Evolutionary conservation across 2,113 vertebrate genomes (phyloP).

Genomic region (Entomyzon cyanotis): DNA sequence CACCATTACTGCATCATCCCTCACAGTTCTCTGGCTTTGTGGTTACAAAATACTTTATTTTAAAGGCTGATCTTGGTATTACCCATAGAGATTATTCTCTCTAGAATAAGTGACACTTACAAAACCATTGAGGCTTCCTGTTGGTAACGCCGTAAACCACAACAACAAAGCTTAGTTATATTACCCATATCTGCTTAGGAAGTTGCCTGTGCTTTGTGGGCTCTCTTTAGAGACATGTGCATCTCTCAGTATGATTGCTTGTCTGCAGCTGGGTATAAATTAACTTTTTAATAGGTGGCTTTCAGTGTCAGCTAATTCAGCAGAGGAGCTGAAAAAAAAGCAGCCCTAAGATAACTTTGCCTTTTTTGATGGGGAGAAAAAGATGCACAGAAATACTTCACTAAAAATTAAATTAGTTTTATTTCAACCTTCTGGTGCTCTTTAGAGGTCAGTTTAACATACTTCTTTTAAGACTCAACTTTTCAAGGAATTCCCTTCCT

Average conservation of each 20-base stretch:
- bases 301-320: background rate
- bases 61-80: slow-evolving; percentile 14
- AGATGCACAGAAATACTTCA: background rate
- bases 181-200: background rate
- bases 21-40: slow-evolving; percentile 33
- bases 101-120: slow-evolving; percentile 30
- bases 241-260: background rate
- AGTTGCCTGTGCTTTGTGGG: slow-evolving; percentile 12
- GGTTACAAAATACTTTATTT: slow-evolving; percentile 31
- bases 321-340: background rate
- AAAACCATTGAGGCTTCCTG: slow-evolving; percentile 68
- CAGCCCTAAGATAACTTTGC: background rate
- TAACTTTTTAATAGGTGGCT: background rate
- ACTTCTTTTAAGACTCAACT: background rate
- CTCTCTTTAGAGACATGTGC: background rate
- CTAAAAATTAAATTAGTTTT: background rate
- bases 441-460: background rate
- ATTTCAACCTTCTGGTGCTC: background rate
- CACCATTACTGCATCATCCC: background rate
- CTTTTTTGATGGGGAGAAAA: background rate
- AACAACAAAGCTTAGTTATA: slow-evolving; percentile 31
- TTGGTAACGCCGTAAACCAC: slow-evolving; percentile 55
- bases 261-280: background rate
- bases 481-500: background rate
- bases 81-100: slow-evolving; percentile 17